Base-by-base conservation (phyloP, 1,140 invertebrate genomes). In the Bactericera cockerelli region DNA sequence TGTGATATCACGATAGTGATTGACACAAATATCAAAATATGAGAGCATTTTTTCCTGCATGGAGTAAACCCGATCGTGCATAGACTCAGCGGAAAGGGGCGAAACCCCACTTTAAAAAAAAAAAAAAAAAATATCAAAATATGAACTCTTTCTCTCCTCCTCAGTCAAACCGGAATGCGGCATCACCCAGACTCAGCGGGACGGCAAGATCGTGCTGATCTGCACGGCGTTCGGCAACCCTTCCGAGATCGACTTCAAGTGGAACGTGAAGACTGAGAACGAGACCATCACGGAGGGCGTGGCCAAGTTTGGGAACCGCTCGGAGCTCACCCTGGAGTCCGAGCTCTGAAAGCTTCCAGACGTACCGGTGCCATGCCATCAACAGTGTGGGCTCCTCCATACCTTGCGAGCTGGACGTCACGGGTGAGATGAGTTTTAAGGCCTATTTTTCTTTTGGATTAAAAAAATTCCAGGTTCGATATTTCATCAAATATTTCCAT, bases 151-250 rank as follows among this genome's bases (percentile, higher is more conserved):
- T 61, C 49, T 63, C 25, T 58, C 61, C 31, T 56, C 64, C 58
- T 1, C 72, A 93, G 89, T 82, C 75, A 81, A 84, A 66, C 90
- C 90, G 1, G 83, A 89, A 67, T 94, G 89, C 70, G 78, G 77
- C 24, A 88, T 91, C 63, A 80, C 83, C 60, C 78, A 81, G 61
- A 78, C 77, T 31, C 80, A 83, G 67, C 76, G 81, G 60, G 77
- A 88, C 56, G 84, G 84, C 1, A 77, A 80, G 64, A 79, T 86
- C 67, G 81, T 86, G 53, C 73, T 93, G 16, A 79, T 87, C 10
- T 93, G 90, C 69, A 83, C 81, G 26, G 86, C 84, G 1, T 73
- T 77, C 38, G 88, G 87, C 24, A 91, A 92, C 75, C 89, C 90
- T 1, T 70, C 76, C 57, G 80, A 86, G 65, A 86, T 88, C n/a